Evolutionary conservation across 2,113 vertebrate species (phyloP), one percentile per base, ranked within the genome.

Genomic region (Phalacrocorax brasilianus): DNA sequence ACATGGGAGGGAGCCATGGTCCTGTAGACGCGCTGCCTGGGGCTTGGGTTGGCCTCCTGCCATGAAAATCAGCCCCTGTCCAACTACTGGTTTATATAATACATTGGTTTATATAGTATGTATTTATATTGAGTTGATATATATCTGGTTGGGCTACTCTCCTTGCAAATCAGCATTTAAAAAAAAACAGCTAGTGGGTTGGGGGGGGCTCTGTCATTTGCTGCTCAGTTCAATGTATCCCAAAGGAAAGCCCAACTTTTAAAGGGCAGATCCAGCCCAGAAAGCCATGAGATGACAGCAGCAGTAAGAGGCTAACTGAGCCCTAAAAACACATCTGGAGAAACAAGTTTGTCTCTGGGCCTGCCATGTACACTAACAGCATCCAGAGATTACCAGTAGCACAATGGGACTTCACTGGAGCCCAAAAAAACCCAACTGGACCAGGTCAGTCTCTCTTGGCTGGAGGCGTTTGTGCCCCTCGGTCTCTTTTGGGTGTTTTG

Each of bases 261-360:
- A 47, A 90, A 90, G n/a, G 45, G 40, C 38, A 80, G 40, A 62
- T 58, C 26, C 65, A 93, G 59, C 55, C 71, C 75, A 70, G 33
- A 95, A 86, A 84, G 40, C 55, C 38, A 59, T 58, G 35, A 91
- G 80, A 78, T 63, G 35, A 59, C 61, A 95, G 73, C n/a, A 93
- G 56, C 52, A 95, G 75, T 19, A 89, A 58, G 49, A 74, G 52
- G 56, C 26, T 70, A 52, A 81, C 20, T 0, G 0, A 71, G 44
- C 74, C 68, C 66, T 91, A 75, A 82, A 52, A 70, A 74, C 40
- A 50, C 2, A 1, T 47, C 70, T 72, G 61, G 52, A 68, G 38
- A 75, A 77, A 56, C 9, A 59, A 68, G 63, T 68, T n/a, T 35
- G 40, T 88, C 62, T 89, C 52, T 71, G 49, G 35, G 63, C 38